phyloP scores from a whole-genome alignment of 2,888 invertebrate species.

The Drosophila greeni region DNA sequence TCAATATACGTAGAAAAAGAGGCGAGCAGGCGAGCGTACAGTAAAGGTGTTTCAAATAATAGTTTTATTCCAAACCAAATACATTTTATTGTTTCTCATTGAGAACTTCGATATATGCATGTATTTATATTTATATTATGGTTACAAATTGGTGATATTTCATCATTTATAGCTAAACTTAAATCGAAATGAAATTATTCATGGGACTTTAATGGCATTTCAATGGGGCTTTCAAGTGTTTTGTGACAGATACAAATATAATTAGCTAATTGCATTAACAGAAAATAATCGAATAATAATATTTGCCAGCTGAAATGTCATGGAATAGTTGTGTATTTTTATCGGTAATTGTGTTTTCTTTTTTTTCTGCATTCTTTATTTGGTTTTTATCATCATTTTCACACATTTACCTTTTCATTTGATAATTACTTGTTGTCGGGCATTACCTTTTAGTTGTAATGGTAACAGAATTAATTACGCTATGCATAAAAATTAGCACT shows the following conservation, averaged over 20 bases:
- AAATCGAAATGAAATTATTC: slow-evolving; percentile 7
- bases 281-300: slow-evolving; percentile 37
- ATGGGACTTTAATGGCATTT: slow-evolving; percentile 7
- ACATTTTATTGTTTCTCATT: slow-evolving; percentile 31
- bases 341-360: slow-evolving; percentile 20
- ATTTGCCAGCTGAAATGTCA: slow-evolving; percentile 41
- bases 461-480: slow-evolving; percentile 49
- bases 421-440: slow-evolving; percentile 34
- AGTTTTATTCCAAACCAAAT: slow-evolving; percentile 26
- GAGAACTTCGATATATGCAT: slow-evolving; percentile 29
- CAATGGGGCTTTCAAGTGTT: slow-evolving; percentile 15
- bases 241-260: slow-evolving; percentile 38
- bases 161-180: slow-evolving; percentile 10
- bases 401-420: slow-evolving; percentile 51
- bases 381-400: slow-evolving; percentile 24
- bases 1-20: slow-evolving; percentile 5
- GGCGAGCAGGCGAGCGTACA: not conserved
- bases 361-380: slow-evolving; percentile 8
- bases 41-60: slow-evolving; percentile 13
- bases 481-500: slow-evolving; percentile 67
- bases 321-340: slow-evolving; percentile 35
- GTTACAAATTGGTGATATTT: slow-evolving; percentile 26
- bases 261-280: slow-evolving; percentile 44
- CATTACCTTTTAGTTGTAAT: slow-evolving; percentile 28
- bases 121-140: slow-evolving; percentile 10